Evolutionary conservation across 2,797 vertebrate species (phyloP).

Genomic region (Cottoperca gobio): DNA sequence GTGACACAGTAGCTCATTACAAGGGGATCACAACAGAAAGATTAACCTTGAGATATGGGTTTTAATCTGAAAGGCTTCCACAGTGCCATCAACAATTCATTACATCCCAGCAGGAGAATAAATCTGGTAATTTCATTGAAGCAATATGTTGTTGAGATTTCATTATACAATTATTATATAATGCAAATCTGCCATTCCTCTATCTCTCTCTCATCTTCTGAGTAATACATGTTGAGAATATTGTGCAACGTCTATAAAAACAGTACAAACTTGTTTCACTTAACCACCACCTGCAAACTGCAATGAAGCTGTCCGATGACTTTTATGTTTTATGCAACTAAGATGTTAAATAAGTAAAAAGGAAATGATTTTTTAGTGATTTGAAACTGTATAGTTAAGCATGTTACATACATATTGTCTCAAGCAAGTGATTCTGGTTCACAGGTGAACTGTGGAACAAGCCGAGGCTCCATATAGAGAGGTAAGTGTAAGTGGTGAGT

Average conservation of each 20-base stretch:
- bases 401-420: constrained; percentile 11
- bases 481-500: constrained; percentile 11
- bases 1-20: constrained; percentile 18
- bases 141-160: constrained; percentile 50
- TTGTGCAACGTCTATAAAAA: constrained; percentile 23
- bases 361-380: not conserved
- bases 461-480: not conserved
- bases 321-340: constrained; percentile 2
- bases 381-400: not conserved
- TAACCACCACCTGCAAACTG: not conserved
- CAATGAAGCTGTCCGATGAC: constrained; percentile 20
- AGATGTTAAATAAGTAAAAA: constrained; percentile 7
- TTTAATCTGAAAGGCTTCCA: constrained; percentile 29
- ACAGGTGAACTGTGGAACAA: constrained; percentile 9
- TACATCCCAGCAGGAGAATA: constrained; percentile 15
- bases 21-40: constrained; percentile 22
- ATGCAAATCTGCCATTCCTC: constrained; percentile 26
- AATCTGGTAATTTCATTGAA: constrained; percentile 45
- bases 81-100: constrained; percentile 56
- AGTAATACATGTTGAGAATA: not conserved
- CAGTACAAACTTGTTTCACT: constrained; percentile 13
- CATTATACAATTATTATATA: constrained; percentile 40
- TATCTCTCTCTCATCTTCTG: not conserved
- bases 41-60: constrained; percentile 36
- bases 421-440: constrained; percentile 22